Evolutionary conservation across 2,113 vertebrate species (phyloP), one percentile per base, ranked within the genome.

Genomic region (Halichoerus grypus): DNA sequence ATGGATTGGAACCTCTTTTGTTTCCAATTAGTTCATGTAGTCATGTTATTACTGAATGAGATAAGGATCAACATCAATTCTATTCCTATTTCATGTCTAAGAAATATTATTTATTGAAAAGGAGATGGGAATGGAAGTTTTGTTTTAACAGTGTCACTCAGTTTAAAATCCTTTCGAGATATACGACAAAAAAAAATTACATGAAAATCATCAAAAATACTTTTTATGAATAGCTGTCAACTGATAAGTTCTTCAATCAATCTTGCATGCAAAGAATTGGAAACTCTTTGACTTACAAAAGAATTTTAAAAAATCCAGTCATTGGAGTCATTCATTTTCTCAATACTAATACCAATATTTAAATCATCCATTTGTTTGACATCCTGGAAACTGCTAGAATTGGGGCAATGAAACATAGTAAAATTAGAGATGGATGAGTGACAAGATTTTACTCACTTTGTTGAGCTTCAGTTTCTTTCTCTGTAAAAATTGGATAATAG

Each of bases 101-200:
- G 63, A 93, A 92, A 46, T 91, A 82, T 31, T 51, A 85, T 95
- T 86, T 91, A 83, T n/a, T 94, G 22, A 82, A 61, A 92, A 79
- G 59, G 82, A 61, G 4, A 61, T 76, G 26, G 33, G 24, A 67
- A 53, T 93, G 26, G 42, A 95, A 79, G 63, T 76, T 90, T 97
- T 87, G 12, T 86, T 76, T 92, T 31, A 85, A 28, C 8, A 87
- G 18, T 65, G 31, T 53, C 92, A 86, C 31, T 91, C 28, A 69
- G 31, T 93, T 88, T 46, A 63, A 82, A 95, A 92, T 90, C 21
- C 13, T 95, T 97, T 71, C 53, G 88, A 88, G 57, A 71, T n/a
- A 86, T 7, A 31, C 81, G 63, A 85, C 57, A 94, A 95, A 96
- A 95, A 95, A 95, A 95, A 95, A 85, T 59, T 9, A n/a, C 24